Conservation (phyloP, 2,888 invertebrate species). For the Orchestes rusci region DNA sequence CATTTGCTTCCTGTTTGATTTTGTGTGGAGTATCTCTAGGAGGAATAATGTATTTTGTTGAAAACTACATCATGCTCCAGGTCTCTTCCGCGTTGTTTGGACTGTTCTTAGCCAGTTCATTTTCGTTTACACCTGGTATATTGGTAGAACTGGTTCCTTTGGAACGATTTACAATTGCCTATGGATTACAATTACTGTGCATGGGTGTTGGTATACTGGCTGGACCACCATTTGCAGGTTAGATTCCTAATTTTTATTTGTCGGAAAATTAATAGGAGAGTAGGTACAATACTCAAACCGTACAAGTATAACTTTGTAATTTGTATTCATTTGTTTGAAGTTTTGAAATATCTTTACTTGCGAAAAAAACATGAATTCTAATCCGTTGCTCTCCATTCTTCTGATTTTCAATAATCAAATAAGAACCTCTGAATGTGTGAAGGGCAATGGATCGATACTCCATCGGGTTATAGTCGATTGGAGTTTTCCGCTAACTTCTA, state of each 20-base stretch:
- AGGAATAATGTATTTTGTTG: slow-evolving; percentile 47
- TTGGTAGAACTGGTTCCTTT: slow-evolving; percentile 82
- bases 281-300: background rate
- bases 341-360: too few species aligned
- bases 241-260: background rate
- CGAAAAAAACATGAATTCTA: too few species aligned
- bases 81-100: slow-evolving; percentile 63
- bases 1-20: slow-evolving; percentile 74
- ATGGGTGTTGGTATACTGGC: slow-evolving; percentile 89
- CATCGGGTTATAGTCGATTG: too few species aligned
- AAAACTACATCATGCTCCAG: slow-evolving; percentile 41
- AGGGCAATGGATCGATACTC: too few species aligned
- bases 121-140: slow-evolving; percentile 86
- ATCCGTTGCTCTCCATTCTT: too few species aligned
- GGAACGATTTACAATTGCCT: slow-evolving; percentile 87
- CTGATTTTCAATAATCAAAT: too few species aligned
- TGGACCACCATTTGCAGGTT: slow-evolving; percentile 88
- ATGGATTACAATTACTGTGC: slow-evolving; percentile 80
- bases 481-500: too few species aligned
- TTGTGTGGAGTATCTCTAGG: slow-evolving; percentile 58
- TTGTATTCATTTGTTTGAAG: too few species aligned
- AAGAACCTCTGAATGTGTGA: too few species aligned
- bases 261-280: too few species aligned
- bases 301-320: background rate
- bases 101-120: slow-evolving; percentile 84